These are phyloP conservation scores for Hippasteria phrygiana DNA, from an alignment of 53 echinoderm and acorn worm species.

Conservation along the genomic window DNA sequence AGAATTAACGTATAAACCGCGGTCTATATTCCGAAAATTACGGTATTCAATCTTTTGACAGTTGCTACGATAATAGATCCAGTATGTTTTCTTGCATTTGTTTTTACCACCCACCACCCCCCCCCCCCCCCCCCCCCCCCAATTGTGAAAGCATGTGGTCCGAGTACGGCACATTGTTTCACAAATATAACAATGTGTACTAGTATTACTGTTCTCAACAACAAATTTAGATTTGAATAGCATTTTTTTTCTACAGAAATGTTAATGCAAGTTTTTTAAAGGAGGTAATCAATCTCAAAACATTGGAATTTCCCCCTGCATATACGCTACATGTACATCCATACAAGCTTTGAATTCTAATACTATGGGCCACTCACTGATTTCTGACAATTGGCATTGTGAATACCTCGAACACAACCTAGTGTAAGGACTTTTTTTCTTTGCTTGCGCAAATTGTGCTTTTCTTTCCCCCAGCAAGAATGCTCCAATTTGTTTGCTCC, in stretches of 20 bases:
- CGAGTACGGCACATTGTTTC: no score
- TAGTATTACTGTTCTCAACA: no score
- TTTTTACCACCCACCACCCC: no score
- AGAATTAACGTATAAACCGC: no score
- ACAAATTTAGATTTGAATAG: background rate
- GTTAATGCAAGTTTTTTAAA: background rate
- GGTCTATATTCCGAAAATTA: no score
- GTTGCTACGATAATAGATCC: no score
- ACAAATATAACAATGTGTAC: no score
- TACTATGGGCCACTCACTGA: background rate
- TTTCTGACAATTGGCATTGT: background rate
- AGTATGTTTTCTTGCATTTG: no score
- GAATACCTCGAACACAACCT: background rate
- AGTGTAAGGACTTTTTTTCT: background rate
- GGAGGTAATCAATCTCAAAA: background rate
- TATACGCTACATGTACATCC: background rate
- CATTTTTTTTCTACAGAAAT: background rate
- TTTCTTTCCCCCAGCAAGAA: background rate
- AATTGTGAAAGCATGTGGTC: no score
- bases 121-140: no score
- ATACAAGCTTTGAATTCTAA: background rate
- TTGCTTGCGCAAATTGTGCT: background rate
- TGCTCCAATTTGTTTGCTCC: background rate
- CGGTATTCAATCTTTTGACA: no score
- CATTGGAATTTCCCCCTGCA: background rate